A percentile compares a stretch with the other conserved stretches of the same genome.
Evolutionary conservation across 1,140 invertebrate species (phyloP).

Genomic region (Drosophila trapezifrons): DNA sequence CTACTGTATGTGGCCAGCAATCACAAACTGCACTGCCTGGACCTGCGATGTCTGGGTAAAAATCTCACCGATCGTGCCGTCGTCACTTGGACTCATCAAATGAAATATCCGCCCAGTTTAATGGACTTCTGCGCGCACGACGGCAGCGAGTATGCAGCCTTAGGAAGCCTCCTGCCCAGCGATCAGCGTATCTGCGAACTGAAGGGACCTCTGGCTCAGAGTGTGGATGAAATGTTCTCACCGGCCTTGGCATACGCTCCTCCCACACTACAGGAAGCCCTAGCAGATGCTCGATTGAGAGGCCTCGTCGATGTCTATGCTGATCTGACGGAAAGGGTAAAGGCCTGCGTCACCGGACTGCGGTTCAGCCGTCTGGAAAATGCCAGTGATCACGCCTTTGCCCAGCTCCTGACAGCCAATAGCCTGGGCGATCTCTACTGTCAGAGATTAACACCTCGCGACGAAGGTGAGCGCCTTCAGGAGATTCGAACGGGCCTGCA

Average conservation of each 20-base stretch:
- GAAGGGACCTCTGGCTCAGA: conserved; percentile 5
- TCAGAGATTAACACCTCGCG: conserved; percentile 46
- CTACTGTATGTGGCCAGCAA: conserved; percentile 69
- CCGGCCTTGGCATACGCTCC: conserved; percentile 48
- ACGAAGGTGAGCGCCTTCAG: conserved; percentile 22
- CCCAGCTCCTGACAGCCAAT: conserved; percentile 55
- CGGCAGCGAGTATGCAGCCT: conserved; percentile 54
- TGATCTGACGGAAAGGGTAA: conserved; percentile 55
- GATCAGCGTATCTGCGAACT: conserved; percentile 68
- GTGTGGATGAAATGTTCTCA: conserved; percentile 37
- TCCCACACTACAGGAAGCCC: conserved; percentile 49
- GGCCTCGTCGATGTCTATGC: conserved; percentile 51
- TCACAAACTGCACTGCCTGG: conserved; percentile 67
- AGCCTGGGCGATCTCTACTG: conserved; percentile 58
- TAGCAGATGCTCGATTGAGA: conserved; percentile 27
- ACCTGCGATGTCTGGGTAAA: conserved; percentile 57
- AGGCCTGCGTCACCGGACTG: conserved; percentile 47
- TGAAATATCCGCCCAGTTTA: conserved; percentile 51
- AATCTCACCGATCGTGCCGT: conserved; percentile 56
- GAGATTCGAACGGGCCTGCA: conserved; percentile 54
- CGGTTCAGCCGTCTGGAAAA: conserved; percentile 45
- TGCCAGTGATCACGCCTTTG: conserved; percentile 47
- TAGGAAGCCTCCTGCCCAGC: conserved; percentile 27
- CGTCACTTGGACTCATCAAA: conserved; percentile 72
- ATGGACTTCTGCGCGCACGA: conserved; percentile 45